Percentiles rank a stretch among this genome's conserved stretches.
phyloP scores from a whole-genome alignment of 35 echinoderm and acorn worm genomes.

The Nesometra sesokonis region DNA sequence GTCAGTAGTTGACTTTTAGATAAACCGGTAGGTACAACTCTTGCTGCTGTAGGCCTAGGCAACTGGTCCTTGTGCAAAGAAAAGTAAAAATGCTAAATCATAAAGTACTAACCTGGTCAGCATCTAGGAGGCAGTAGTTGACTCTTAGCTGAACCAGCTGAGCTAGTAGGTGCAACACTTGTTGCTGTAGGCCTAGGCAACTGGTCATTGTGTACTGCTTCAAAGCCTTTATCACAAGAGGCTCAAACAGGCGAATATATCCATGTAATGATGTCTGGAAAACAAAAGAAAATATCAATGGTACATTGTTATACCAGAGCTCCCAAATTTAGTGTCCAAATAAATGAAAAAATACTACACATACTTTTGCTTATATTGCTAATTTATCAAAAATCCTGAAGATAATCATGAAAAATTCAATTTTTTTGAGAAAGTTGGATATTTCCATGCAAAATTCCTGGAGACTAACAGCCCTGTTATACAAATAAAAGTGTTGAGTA shows the following conservation, averaged over 20 bases:
- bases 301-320: too few relatives aligned
- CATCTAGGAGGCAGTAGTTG: slow-evolving; percentile 90
- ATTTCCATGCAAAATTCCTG: too few relatives aligned
- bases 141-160: slow-evolving; percentile 94
- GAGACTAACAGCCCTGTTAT: too few relatives aligned
- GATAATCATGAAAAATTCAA: too few relatives aligned
- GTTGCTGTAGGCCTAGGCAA: slow-evolving; percentile 77
- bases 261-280: slow-evolving; percentile 62
- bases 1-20: slow-evolving; percentile 88
- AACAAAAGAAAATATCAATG: not conserved
- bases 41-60: slow-evolving; percentile 80
- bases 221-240: slow-evolving; percentile 80
- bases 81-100: not conserved
- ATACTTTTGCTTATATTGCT: too few relatives aligned
- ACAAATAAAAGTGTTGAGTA: too few relatives aligned
- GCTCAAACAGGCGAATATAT: slow-evolving; percentile 96
- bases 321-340: too few relatives aligned
- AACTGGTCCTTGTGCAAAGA: slow-evolving; percentile 73
- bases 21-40: slow-evolving; percentile 83
- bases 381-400: too few relatives aligned
- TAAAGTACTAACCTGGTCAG: slow-evolving; percentile 68
- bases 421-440: too few relatives aligned
- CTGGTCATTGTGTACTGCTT: slow-evolving; percentile 98
- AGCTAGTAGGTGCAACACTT: slow-evolving; percentile 83
- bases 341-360: too few relatives aligned